Percentiles rank a stretch among this genome's conserved stretches.
Conservation (phyloP, 2,113 vertebrate species). For the Zingel zingel region DNA sequence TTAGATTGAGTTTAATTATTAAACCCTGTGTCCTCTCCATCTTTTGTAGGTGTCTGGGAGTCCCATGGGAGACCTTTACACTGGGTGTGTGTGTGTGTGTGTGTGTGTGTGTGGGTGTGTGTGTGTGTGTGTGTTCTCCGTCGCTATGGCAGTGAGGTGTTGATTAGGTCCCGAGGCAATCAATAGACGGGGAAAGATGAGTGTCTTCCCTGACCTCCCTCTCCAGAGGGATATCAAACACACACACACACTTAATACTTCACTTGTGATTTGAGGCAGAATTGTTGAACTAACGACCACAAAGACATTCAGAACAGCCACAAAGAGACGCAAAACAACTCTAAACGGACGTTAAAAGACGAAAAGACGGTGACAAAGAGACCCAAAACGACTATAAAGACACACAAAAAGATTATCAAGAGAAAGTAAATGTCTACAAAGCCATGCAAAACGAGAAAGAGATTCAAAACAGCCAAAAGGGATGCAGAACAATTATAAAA, state of each 20-base stretch:
- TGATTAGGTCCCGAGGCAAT: conserved; percentile 79
- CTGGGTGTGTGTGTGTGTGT: neutral
- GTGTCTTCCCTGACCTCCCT: conserved; percentile 30
- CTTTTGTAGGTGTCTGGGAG: conserved; percentile 25
- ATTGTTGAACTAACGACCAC: neutral
- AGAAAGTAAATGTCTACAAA: neutral
- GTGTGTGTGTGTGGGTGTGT: conserved; percentile 24
- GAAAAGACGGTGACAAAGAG: neutral
- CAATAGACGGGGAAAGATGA: conserved; percentile 59
- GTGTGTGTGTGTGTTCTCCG: conserved; percentile 46
- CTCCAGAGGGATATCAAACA: neutral
- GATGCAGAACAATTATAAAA: neutral
- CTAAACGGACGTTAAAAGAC: neutral
- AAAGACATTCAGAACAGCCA: too few species aligned
- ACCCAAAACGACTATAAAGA: neutral
- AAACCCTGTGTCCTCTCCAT: neutral
- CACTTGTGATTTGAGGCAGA: neutral
- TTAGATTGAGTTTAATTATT: neutral
- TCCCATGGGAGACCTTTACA: conserved; percentile 39
- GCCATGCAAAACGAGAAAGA: neutral
- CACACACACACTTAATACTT: neutral
- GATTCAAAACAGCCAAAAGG: neutral
- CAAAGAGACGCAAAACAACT: too few species aligned
- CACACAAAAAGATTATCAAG: neutral
- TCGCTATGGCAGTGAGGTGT: conserved; percentile 80